Evolutionary conservation across 2,113 vertebrate genomes (phyloP).

Genomic region (Conger conger): DNA sequence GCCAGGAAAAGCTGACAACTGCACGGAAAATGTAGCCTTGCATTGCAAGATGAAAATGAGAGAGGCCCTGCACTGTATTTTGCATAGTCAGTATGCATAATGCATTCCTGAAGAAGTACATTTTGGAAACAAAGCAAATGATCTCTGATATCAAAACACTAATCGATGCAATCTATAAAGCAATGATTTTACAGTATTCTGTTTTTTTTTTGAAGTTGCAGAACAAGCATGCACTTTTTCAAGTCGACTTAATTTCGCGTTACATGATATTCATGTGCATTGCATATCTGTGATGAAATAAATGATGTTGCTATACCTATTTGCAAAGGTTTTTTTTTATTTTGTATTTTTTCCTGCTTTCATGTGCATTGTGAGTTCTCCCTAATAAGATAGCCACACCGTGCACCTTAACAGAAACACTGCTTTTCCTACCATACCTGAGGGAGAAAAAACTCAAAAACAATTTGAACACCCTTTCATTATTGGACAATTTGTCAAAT

Average conservation of each 20-base stretch:
- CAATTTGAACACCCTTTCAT: constrained; percentile 32
- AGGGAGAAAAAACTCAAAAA: constrained; percentile 22
- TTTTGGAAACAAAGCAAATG: neutral
- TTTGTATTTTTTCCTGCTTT: constrained; percentile 26
- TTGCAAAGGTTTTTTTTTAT: constrained; percentile 27
- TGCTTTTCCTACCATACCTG: constrained; percentile 17
- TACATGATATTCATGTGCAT: too few species aligned
- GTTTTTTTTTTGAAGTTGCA: neutral
- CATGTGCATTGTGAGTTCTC: constrained; percentile 32
- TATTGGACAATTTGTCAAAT: constrained; percentile 13
- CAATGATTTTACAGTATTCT: too few species aligned
- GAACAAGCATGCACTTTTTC: too few species aligned
- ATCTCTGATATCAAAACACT: neutral
- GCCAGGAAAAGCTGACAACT: neutral
- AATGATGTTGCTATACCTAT: constrained; percentile 27
- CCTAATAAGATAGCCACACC: neutral
- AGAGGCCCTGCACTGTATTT: neutral
- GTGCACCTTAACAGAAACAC: constrained; percentile 13
- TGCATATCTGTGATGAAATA: constrained; percentile 13
- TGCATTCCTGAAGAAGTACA: neutral
- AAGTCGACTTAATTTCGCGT: too few species aligned
- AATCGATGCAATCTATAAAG: neutral
- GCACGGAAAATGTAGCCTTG: neutral
- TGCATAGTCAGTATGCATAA: neutral
- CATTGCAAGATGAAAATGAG: too few species aligned